A percentile compares a stretch with the other conserved stretches of the same genome.
phyloP scores from a whole-genome alignment of 2,797 vertebrate genomes.

The Amblyopsis hoosieri region DNA sequence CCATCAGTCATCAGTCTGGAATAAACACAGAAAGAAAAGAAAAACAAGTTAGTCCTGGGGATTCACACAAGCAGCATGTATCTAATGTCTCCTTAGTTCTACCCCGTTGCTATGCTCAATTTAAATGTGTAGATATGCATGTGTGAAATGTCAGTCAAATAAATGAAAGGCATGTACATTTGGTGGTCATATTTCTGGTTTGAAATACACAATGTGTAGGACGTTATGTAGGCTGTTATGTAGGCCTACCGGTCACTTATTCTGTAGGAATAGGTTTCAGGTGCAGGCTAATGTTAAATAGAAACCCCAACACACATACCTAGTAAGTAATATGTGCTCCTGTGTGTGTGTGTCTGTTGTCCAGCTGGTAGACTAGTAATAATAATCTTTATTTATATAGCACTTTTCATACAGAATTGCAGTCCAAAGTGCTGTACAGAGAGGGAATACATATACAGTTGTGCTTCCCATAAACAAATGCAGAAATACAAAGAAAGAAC shows the following conservation, averaged over 20 bases:
- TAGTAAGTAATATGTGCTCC: constrained; percentile 67
- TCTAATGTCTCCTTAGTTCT: constrained; percentile 2
- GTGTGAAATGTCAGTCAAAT: not conserved
- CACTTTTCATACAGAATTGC: no score
- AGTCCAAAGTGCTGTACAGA: no score
- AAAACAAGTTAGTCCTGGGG: constrained; percentile 8
- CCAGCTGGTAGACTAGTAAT: constrained; percentile 68
- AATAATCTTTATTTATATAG: constrained; percentile 19
- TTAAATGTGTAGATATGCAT: not conserved
- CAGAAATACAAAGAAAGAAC: no score
- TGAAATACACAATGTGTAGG: no score
- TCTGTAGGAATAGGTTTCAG: constrained; percentile 22
- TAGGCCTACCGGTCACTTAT: constrained; percentile 34
- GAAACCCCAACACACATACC: constrained; percentile 59
- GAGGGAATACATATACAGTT: no score
- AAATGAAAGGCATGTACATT: no score
- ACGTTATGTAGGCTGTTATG: not conserved
- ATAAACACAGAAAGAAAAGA: constrained; percentile 40
- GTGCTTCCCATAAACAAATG: no score
- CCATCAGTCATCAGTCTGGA: constrained; percentile 2
- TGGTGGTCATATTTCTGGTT: no score
- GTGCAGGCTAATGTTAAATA: constrained; percentile 44
- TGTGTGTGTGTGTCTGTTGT: constrained; percentile 31
- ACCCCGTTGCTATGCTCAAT: no score
- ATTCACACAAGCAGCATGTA: constrained; percentile 17